Evolutionary conservation across 2,888 invertebrate species (phyloP), one percentile per base, ranked within the genome.

Genomic region (Piscicola geometra): DNA sequence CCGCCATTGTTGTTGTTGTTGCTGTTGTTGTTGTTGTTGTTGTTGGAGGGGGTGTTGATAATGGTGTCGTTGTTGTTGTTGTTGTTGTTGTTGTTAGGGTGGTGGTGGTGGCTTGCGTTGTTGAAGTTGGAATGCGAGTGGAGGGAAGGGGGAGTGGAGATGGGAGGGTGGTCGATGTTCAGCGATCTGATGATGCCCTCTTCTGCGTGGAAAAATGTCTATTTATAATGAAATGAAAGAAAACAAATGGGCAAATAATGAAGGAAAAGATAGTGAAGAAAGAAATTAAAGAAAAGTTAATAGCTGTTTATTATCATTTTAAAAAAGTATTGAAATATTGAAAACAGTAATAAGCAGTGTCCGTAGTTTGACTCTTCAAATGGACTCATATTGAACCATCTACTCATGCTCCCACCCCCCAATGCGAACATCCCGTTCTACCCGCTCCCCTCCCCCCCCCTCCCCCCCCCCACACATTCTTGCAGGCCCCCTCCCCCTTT

Each of bases 1-100:
- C 60, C 41, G 35, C 25, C n/a, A 41, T 36, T 75, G 75, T 28
- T 36, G 56, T 35, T 56, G 25, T 30, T 47, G 56, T n/a, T 64
- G 64, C 21, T 64, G 64, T 64, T 64, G 64, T 28, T 64, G 64
- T 64, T 64, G 30, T 64, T 64, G 64, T 28, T 64, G 64, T 30
- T 64, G 30, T 64, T 64, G 30, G 5, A 12, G 30, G 5, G 3
- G 21, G 5, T 64, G 64, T n/a, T n/a, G 64, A n/a, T 28, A 21
- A 5, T n/a, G 30, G 3, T 28, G 30, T 28, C 9, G 64, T 64
- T 64, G n/a, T 30, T 64, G 64, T 64, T 64, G 64, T 64, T 64
- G 64, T 64, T 28, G 21, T n/a, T 64, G 64, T 64, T 64, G 64
- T 30, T 64, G 64, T 41, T 41, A 41, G 5, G 5, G 41, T 5